Conservation (phyloP, 2,797 vertebrate genomes). For the Clarias pachynema region DNA sequence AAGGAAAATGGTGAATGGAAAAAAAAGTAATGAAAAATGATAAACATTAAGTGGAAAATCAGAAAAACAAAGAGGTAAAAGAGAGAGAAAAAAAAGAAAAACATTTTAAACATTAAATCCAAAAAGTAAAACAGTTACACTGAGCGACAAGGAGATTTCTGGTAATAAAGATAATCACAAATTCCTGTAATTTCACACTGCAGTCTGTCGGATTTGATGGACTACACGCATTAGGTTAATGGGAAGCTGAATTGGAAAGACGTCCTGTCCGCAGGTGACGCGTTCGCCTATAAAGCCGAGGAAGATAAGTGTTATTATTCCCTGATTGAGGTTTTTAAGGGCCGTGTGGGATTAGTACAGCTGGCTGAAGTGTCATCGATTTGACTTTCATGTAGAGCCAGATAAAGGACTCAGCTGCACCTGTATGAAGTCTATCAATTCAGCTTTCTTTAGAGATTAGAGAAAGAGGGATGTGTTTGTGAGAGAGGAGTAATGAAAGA, state of each 20-base stretch:
- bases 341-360: constrained; percentile 43
- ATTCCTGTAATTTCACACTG: constrained; percentile 47
- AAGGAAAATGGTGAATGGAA: no score
- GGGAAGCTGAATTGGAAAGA: constrained; percentile 49
- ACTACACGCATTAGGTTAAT: neutral
- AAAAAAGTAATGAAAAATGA: no score
- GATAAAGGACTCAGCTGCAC: constrained; percentile 55
- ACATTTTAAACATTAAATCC: no score
- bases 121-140: neutral
- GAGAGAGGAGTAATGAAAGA: neutral
- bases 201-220: constrained; percentile 36
- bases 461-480: constrained; percentile 10
- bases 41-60: no score
- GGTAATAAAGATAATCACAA: neutral
- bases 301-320: constrained; percentile 50
- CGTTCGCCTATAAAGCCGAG: constrained; percentile 33
- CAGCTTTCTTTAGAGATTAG: constrained; percentile 30
- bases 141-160: neutral
- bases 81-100: no score
- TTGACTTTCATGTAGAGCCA: constrained; percentile 41
- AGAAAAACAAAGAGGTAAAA: no score
- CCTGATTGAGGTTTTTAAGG: constrained; percentile 55
- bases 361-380: constrained; percentile 45
- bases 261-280: constrained; percentile 31
- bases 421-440: constrained; percentile 46